Evolutionary conservation across 2,113 vertebrate species (phyloP).

Genomic region (Psittacula cyanocephala): DNA sequence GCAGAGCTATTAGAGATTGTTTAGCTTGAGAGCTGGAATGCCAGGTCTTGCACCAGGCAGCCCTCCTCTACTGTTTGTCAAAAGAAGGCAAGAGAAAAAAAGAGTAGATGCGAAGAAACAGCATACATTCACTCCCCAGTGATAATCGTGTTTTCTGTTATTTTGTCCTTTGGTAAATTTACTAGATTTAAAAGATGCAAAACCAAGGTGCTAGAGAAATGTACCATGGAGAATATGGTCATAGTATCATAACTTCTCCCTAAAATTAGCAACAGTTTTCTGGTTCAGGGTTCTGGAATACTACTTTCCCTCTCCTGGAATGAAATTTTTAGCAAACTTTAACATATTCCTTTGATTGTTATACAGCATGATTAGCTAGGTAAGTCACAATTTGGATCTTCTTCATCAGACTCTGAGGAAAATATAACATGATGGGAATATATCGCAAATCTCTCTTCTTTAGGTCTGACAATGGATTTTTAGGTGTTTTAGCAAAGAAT

Average conservation of each 20-base stretch:
- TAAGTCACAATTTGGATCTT: background rate
- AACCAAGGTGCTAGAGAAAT: background rate
- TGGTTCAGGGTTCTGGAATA: background rate
- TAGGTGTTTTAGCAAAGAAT: background rate
- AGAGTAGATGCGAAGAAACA: background rate
- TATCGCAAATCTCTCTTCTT: background rate
- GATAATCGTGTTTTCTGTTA: background rate
- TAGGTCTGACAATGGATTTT: background rate
- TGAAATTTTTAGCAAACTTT: background rate
- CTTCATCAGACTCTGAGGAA: background rate
- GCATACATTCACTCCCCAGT: fast-evolving
- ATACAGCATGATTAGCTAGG: background rate
- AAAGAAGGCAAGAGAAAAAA: background rate
- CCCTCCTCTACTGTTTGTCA: background rate
- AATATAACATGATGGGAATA: background rate
- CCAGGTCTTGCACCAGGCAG: constrained; percentile 17
- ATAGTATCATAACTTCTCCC: background rate
- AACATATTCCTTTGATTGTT: background rate
- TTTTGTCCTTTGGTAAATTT: background rate
- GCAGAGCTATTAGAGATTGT: constrained; percentile 55
- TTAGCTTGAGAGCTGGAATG: constrained; percentile 32
- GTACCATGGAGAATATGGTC: background rate
- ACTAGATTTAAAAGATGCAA: background rate
- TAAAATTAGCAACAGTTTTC: background rate
- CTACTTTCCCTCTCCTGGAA: background rate